Evolutionary conservation across 2,113 vertebrate genomes (phyloP).

Genomic region (Pseudonaja textilis): DNA sequence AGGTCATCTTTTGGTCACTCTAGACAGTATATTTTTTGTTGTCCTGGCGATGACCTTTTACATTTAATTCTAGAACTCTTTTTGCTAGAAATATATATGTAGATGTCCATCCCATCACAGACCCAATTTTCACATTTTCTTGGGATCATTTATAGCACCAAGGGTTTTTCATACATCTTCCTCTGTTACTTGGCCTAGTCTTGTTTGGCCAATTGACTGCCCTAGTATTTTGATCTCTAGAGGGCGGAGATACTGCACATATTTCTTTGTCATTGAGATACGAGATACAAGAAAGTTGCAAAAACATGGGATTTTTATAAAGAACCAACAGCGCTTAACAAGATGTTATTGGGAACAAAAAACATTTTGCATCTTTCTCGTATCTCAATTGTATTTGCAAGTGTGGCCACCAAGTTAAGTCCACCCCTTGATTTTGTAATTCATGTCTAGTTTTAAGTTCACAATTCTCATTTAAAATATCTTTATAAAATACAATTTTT

Average conservation of each 20-base stretch:
- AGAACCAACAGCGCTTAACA: no score
- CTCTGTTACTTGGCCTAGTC: not conserved
- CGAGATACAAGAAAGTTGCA: no score
- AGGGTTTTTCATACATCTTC: not conserved
- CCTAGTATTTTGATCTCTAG: not conserved
- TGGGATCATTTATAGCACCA: not conserved
- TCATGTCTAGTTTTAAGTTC: no score
- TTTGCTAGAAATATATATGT: not conserved
- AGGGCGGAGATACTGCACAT: not conserved
- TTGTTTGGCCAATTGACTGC: not conserved
- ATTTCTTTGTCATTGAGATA: not conserved
- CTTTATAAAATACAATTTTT: no score
- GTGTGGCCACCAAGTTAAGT: no score
- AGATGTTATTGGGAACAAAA: no score
- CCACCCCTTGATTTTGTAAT: no score
- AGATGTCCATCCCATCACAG: not conserved
- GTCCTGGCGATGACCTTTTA: not conserved
- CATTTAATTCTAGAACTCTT: not conserved
- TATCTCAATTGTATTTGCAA: no score
- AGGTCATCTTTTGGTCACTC: not conserved
- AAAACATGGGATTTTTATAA: no score
- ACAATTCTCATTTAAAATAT: no score
- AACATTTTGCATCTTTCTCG: no score
- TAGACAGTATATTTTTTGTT: not conserved
- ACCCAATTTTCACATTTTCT: not conserved